These are phyloP conservation scores for Otocyon megalotis DNA, from an alignment of 2,113 vertebrate species.

Conservation along the genomic window DNA sequence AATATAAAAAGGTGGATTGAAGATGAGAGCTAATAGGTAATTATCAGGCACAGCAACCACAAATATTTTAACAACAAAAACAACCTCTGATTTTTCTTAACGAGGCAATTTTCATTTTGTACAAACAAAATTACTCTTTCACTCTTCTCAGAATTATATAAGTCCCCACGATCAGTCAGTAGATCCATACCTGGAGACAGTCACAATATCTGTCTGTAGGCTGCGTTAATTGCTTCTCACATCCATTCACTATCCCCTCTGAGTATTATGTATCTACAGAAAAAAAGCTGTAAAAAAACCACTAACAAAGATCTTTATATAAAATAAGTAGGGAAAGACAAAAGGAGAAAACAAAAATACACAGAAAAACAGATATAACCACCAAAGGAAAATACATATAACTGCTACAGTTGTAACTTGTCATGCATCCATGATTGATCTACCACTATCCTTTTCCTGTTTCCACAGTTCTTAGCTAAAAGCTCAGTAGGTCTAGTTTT, in stretches of 20 bases:
- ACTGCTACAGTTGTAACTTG: neutral
- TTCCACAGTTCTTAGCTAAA: neutral
- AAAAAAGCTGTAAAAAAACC: neutral
- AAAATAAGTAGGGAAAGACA: neutral
- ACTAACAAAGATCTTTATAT: neutral
- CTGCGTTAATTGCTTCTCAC: neutral
- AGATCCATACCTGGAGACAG: neutral
- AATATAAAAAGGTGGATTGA: neutral
- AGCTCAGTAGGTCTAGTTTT: neutral
- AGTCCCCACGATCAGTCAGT: neutral
- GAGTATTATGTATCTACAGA: neutral
- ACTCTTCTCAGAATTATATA: neutral
- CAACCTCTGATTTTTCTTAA: neutral
- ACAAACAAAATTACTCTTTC: neutral
- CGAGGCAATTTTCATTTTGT: neutral
- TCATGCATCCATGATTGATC: neutral
- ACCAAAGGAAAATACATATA: neutral
- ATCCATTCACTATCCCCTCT: neutral
- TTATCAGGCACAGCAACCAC: neutral
- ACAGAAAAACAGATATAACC: neutral
- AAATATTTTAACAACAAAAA: slow-evolving; percentile 5
- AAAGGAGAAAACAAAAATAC: neutral
- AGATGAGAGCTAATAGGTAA: neutral
- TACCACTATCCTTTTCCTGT: neutral
- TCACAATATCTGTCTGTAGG: neutral